Percentiles rank a stretch among this genome's conserved stretches.
Evolutionary conservation across 1,140 invertebrate species (phyloP).

Genomic region (Halesus radiatus): DNA sequence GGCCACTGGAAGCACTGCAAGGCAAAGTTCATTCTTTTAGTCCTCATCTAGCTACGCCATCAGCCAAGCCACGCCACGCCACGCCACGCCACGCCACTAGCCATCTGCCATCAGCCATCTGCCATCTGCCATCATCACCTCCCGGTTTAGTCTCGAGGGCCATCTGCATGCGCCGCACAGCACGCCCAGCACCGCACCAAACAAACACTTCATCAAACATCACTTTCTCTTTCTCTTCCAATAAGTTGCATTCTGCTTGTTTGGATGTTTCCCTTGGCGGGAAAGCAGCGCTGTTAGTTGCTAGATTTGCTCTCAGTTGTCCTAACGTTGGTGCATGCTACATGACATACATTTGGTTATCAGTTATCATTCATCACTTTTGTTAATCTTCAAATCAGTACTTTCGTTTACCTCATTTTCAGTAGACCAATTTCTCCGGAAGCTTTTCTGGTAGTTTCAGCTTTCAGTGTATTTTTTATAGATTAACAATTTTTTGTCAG

Average conservation of each 20-base stretch:
- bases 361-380: conserved; percentile 29
- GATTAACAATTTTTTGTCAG: no score
- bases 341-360: conserved; percentile 8
- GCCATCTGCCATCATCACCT: conserved; percentile 10
- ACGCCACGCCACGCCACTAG: neutral
- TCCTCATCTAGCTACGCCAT: conserved; percentile 41
- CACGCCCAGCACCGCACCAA: conserved; percentile 39
- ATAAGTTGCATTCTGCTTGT: conserved; percentile 53
- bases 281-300: neutral
- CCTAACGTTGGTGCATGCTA: conserved; percentile 47
- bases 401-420: conserved; percentile 20
- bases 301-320: conserved; percentile 11
- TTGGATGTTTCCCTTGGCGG: neutral
- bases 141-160: neutral
- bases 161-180: conserved; percentile 51
- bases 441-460: conserved; percentile 53
- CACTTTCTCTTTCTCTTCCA: conserved; percentile 26
- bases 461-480: conserved; percentile 43
- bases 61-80: neutral
- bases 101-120: conserved; percentile 37
- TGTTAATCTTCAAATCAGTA: conserved; percentile 26
- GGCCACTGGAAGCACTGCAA: conserved; percentile 58
- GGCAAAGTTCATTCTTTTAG: conserved; percentile 55
- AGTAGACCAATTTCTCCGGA: conserved; percentile 41
- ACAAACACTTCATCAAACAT: conserved; percentile 44